These are phyloP conservation scores for Heliangelus exortis DNA, from an alignment of 2,797 vertebrate genomes.

Conservation along the genomic window DNA sequence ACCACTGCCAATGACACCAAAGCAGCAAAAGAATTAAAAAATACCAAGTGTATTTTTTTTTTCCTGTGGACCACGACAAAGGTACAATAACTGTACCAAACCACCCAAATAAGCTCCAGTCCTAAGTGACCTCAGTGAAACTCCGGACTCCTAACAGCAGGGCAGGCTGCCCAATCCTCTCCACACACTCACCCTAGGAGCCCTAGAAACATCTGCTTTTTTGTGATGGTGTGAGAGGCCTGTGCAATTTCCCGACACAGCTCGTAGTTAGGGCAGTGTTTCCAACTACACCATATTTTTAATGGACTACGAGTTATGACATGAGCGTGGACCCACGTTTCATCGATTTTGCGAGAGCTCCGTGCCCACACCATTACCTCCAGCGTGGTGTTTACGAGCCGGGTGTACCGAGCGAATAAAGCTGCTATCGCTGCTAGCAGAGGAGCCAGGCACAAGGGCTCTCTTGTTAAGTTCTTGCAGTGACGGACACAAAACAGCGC, in stretches of 20 bases:
- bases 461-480: accelerated
- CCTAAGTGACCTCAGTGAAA: not conserved
- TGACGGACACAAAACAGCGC: accelerated
- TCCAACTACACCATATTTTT: accelerated
- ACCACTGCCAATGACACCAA: not conserved
- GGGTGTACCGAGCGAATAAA: accelerated
- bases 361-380: not conserved
- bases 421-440: accelerated
- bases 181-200: not conserved
- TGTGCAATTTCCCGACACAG: not conserved
- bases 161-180: not conserved
- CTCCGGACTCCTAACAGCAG: not conserved
- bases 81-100: not conserved
- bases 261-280: accelerated
- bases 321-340: too few species aligned
- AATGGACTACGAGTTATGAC: accelerated
- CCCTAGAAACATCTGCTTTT: accelerated
- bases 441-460: not conserved
- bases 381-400: not conserved
- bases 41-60: too few species aligned
- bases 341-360: not conserved
- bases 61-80: not conserved
- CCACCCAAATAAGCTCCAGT: not conserved
- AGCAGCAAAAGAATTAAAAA: not conserved
- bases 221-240: accelerated